phyloP scores from a whole-genome alignment of 2,113 vertebrate genomes.

The Tretioscincus oriximinensis region DNA sequence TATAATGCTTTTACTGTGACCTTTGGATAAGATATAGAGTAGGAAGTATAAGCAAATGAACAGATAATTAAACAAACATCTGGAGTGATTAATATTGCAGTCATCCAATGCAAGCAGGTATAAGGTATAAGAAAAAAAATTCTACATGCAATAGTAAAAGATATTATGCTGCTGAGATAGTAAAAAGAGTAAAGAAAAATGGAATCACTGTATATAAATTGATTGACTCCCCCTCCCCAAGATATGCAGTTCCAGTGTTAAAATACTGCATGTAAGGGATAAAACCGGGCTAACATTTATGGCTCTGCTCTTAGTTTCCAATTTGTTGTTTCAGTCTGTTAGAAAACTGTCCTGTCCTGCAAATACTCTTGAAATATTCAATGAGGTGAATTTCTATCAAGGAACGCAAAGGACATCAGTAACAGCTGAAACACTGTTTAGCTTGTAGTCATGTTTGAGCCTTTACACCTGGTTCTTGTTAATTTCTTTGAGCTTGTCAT shows the following conservation, averaged over 20 bases:
- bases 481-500: conserved; percentile 66
- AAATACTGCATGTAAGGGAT: conserved; percentile 41
- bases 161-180: no score
- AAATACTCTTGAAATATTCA: conserved; percentile 65
- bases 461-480: conserved; percentile 54
- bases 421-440: conserved; percentile 58
- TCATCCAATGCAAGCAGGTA: no score
- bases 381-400: conserved; percentile 62
- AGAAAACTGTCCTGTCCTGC: conserved; percentile 56
- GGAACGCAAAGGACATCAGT: conserved; percentile 55
- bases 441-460: conserved; percentile 60
- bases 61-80: no score
- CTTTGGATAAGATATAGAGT: no score
- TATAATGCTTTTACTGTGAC: no score
- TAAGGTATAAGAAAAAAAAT: no score
- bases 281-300: conserved; percentile 48
- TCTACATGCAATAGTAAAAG: no score
- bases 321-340: conserved; percentile 55
- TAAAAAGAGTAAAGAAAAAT: no score
- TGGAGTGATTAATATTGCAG: no score
- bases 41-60: no score
- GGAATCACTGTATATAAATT: no score
- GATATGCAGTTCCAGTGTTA: background rate
- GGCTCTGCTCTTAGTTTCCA: conserved; percentile 25
- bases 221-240: no score